phyloP scores from a whole-genome alignment of 2,113 vertebrate species.

The Sus scrofa region T2T-Sscrofa CM000818.6:76493501-76494000 shows the following conservation, averaged over 20 bases:
- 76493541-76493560: not conserved
- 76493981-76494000: constrained; percentile 32
- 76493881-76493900: not conserved
- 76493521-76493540: not conserved
- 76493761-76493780: not conserved
- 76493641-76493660: not conserved
- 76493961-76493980: not conserved
- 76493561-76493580: not conserved
- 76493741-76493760: not conserved
- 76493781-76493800: not conserved
- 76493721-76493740: not conserved
- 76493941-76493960: constrained; percentile 6
- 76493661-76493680: not conserved
- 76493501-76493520: not conserved
- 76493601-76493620: not conserved
- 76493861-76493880: not conserved
- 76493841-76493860: constrained; percentile 23
- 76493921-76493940: not conserved
- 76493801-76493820: not conserved
- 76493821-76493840: not conserved
- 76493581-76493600: constrained; percentile 1
- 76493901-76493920: not conserved
- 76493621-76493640: constrained; percentile 7
- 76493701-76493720: not conserved
- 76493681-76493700: constrained; percentile 5